Percentiles rank a stretch among this genome's conserved stretches.
Evolutionary conservation across 2,797 vertebrate genomes (phyloP).

Genomic region (Trematomus bernacchii): DNA sequence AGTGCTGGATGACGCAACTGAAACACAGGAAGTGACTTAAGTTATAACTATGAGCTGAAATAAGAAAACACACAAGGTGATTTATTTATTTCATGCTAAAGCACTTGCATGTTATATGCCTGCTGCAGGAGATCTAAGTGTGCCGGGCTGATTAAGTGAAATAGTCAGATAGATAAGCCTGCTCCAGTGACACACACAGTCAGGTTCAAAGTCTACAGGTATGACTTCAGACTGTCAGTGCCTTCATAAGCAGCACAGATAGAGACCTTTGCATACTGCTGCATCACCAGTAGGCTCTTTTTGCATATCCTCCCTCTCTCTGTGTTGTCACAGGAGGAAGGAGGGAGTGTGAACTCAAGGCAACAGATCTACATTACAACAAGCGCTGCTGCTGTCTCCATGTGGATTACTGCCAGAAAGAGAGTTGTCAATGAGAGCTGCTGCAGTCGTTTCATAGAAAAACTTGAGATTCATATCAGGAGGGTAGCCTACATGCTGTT

Average conservation of each 20-base stretch:
- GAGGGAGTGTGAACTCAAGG: constrained; percentile 50
- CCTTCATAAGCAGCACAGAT: constrained; percentile 28
- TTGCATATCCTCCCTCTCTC: constrained; percentile 65
- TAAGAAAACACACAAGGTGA: background rate
- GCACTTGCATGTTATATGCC: background rate
- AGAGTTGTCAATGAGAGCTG: constrained; percentile 33
- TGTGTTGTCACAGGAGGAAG: constrained; percentile 23
- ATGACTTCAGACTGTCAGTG: constrained; percentile 24
- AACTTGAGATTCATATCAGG: constrained; percentile 16
- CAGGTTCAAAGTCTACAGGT: constrained; percentile 74
- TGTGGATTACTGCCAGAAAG: constrained; percentile 43
- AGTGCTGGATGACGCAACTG: constrained; percentile 24
- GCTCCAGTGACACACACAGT: constrained; percentile 49
- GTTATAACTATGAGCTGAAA: constrained; percentile 15
- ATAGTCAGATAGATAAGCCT: constrained; percentile 67
- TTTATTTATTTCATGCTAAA: background rate
- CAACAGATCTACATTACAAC: constrained; percentile 41
- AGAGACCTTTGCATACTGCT: constrained; percentile 74
- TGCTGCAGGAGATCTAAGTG: background rate
- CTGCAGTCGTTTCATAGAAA: constrained; percentile 29
- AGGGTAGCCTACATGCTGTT: background rate
- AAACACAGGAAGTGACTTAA: constrained; percentile 55
- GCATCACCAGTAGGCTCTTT: constrained; percentile 62
- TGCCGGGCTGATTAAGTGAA: constrained; percentile 33
- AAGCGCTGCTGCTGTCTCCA: constrained; percentile 33